Conservation (phyloP, 2,113 vertebrate genomes). For the Pomatorhinus ruficollis region DNA sequence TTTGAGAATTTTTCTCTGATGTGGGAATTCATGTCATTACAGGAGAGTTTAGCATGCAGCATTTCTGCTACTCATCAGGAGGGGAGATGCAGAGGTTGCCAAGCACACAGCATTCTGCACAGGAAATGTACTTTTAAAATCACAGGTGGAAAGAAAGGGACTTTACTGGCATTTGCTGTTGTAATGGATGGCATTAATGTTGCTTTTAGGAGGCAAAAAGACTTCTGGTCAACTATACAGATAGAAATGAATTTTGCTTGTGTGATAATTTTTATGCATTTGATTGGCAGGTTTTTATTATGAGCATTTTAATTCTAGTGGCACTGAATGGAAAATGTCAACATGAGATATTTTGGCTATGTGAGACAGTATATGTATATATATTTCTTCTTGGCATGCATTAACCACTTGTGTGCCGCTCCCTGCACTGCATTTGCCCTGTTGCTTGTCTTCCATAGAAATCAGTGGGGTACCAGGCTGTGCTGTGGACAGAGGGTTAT, state of each 20-base stretch:
- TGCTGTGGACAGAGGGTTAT: not conserved
- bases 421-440: not conserved
- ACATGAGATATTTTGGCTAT: not conserved
- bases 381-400: not conserved
- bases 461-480: not conserved
- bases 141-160: conserved; percentile 21
- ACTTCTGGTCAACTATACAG: not conserved
- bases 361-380: not conserved
- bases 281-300: conserved; percentile 6
- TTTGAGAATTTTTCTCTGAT: conserved; percentile 22
- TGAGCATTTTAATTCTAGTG: not conserved
- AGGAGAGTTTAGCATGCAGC: conserved; percentile 58
- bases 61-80: conserved; percentile 30
- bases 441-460: not conserved
- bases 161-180: conserved; percentile 1
- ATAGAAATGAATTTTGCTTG: not conserved
- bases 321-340: not conserved
- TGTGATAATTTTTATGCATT: not conserved
- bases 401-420: conserved; percentile 4
- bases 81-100: conserved; percentile 61
- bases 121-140: conserved; percentile 51
- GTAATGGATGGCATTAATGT: not conserved
- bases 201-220: not conserved
- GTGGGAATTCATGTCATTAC: conserved; percentile 31
- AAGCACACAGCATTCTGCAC: conserved; percentile 39